These are phyloP conservation scores for Galago senegalensis DNA, from an alignment of 2,797 vertebrate genomes.

Conservation along the genomic window DNA sequence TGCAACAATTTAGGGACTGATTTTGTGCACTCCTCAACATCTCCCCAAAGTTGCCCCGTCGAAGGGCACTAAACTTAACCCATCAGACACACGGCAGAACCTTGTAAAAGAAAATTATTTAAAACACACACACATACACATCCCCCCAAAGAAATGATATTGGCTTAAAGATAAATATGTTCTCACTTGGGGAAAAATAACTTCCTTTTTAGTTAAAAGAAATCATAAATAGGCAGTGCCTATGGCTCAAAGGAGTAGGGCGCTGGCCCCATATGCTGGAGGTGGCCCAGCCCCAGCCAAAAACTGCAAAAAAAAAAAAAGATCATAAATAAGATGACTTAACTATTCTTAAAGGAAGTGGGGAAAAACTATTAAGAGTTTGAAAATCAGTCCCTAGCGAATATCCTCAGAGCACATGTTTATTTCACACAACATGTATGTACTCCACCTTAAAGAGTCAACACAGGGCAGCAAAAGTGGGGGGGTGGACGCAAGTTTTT, in stretches of 20 bases:
- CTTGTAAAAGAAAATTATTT: constrained; percentile 83
- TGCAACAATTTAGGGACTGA: constrained; percentile 89
- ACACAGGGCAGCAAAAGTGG: constrained; percentile 46
- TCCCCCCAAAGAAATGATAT: constrained; percentile 65
- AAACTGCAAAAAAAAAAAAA: too few relatives aligned
- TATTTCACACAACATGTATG: background rate
- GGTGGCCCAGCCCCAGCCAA: too few relatives aligned
- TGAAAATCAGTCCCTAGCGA: constrained; percentile 21
- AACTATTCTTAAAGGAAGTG: constrained; percentile 67
- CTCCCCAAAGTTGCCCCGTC: constrained; percentile 84
- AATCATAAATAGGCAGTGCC: background rate
- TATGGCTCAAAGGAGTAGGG: too few relatives aligned
- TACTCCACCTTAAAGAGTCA: constrained; percentile 44
- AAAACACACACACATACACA: background rate
- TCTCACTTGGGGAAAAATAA: constrained; percentile 70
- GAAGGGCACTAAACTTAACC: constrained; percentile 84
- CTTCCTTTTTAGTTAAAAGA: constrained; percentile 8
- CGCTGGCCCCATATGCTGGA: too few relatives aligned
- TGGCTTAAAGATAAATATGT: constrained; percentile 75
- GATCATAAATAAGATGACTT: constrained; percentile 16
- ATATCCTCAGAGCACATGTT: constrained; percentile 24
- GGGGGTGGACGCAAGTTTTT: constrained; percentile 33
- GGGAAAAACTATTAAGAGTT: constrained; percentile 48
- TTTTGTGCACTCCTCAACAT: constrained; percentile 88
- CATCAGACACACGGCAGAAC: constrained; percentile 76